These are phyloP conservation scores for Beroe ovata DNA, from an alignment of 37 sponge, comb jelly and placozoan genomes.

Conservation along the genomic window DNA sequence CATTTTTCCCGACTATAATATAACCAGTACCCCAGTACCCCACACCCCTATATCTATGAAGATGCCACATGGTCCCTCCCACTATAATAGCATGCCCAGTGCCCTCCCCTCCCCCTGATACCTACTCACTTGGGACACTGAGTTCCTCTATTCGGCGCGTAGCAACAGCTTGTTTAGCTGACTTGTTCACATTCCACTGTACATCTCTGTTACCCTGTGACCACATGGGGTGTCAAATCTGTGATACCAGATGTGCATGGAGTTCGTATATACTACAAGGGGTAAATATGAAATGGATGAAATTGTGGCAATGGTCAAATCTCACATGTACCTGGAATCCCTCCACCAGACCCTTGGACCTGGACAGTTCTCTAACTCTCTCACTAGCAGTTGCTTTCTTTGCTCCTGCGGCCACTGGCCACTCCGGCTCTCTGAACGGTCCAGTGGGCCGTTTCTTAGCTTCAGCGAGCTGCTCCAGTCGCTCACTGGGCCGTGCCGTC, in stretches of 20 bases:
- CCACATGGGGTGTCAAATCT: too few species aligned
- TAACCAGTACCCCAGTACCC: too few species aligned
- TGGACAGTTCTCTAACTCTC: conserved; percentile 75
- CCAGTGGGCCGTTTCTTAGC: conserved; percentile 71
- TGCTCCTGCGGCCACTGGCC: conserved; percentile 23
- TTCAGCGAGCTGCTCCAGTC: conserved; percentile 71
- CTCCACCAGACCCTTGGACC: conserved; percentile 77
- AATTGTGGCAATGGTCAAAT: too few species aligned
- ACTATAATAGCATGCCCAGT: too few species aligned
- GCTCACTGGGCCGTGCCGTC: conserved; percentile 66
- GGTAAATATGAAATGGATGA: too few species aligned
- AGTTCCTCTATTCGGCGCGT: conserved; percentile 84
- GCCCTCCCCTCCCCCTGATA: too few species aligned
- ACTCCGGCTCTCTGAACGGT: conserved; percentile 62
- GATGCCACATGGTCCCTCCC: too few species aligned
- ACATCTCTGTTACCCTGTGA: conserved; percentile 59
- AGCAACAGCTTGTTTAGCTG: conserved; percentile 83
- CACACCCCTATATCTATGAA: too few species aligned
- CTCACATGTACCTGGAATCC: conserved; percentile 81
- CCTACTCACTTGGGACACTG: conserved; percentile 78
- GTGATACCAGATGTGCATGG: too few species aligned
- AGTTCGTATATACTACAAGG: too few species aligned
- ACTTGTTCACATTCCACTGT: conserved; percentile 73
- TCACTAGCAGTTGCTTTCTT: conserved; percentile 73
- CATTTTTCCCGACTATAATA: too few species aligned